Percentiles rank a stretch among this genome's conserved stretches.
Evolutionary conservation across 2,113 vertebrate genomes (phyloP).

Genomic region (Cheirogaleus medius): DNA sequence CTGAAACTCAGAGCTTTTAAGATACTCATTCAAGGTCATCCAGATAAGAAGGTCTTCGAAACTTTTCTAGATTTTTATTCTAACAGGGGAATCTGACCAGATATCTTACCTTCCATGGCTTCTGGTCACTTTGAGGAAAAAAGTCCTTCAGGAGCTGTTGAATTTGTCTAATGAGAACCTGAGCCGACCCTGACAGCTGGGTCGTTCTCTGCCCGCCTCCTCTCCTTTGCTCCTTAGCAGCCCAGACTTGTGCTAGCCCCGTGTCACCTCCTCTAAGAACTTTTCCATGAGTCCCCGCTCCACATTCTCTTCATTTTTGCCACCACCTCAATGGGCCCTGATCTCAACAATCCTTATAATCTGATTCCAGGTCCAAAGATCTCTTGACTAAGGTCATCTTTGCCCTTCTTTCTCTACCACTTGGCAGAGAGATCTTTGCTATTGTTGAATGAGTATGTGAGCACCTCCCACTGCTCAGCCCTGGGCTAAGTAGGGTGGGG

Average conservation of each 20-base stretch:
- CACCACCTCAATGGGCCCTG: not conserved
- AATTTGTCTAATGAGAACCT: rapidly evolving
- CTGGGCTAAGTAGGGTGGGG: not conserved
- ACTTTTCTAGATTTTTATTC: not conserved
- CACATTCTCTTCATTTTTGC: not conserved
- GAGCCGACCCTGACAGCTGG: not conserved
- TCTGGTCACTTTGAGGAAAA: not conserved
- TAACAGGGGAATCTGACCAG: not conserved
- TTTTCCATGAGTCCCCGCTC: not conserved
- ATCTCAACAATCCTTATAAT: not conserved
- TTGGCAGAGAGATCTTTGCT: not conserved
- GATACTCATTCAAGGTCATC: not conserved
- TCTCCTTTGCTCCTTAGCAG: too few species aligned
- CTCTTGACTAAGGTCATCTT: not conserved
- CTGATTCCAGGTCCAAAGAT: not conserved
- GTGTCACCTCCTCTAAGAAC: not conserved
- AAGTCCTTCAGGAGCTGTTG: not conserved
- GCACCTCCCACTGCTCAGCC: not conserved
- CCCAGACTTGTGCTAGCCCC: not conserved
- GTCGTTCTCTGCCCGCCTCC: rapidly evolving
- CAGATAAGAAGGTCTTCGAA: not conserved
- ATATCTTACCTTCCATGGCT: not conserved
- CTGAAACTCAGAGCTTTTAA: not conserved
- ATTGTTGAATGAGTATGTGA: not conserved
- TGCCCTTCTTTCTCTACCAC: not conserved